Evolutionary conservation across 2,888 invertebrate genomes (phyloP).

Genomic region (Ethmia dodecea): DNA sequence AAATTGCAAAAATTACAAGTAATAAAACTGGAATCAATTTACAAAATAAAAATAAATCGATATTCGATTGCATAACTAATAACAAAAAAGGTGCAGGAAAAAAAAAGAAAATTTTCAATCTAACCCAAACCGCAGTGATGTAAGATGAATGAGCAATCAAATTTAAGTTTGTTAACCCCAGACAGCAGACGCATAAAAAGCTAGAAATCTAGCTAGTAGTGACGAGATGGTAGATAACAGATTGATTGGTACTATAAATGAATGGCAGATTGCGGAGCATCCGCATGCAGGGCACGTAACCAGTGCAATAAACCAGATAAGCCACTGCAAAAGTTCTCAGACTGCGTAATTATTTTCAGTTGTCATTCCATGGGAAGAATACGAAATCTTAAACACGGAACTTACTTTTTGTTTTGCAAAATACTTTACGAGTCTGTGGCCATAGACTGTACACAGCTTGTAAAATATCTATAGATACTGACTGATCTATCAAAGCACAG

Average conservation of each 20-base stretch:
- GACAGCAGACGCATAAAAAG: conserved; percentile 72
- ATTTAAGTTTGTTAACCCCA: conserved; percentile 67
- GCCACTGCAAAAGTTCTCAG: conserved; percentile 40
- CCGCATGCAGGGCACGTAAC: conserved; percentile 56
- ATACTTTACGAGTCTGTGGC: no score
- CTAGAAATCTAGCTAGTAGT: conserved; percentile 63
- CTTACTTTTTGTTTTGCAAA: no score
- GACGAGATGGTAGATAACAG: conserved; percentile 67
- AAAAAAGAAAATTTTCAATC: conserved; percentile 53
- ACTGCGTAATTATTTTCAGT: conserved; percentile 45
- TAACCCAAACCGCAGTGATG: conserved; percentile 65
- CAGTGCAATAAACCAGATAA: conserved; percentile 53
- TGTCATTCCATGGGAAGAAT: conserved; percentile 35
- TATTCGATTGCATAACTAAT: no score
- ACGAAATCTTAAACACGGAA: conserved; percentile 40
- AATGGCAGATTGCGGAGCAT: conserved; percentile 49
- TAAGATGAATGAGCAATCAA: conserved; percentile 75
- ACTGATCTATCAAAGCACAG: no score
- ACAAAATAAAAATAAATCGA: no score
- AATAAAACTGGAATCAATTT: no score
- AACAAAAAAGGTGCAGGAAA: conserved; percentile 16
- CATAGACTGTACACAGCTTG: no score
- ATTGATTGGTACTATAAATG: conserved; percentile 73
- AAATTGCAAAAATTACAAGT: conserved; percentile 25
- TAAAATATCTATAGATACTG: no score